Percentiles rank a stretch among this genome's conserved stretches.
These are phyloP conservation scores for Brevimyrus niger DNA, from an alignment of 2,113 vertebrate genomes.

Conservation along the genomic window DNA sequence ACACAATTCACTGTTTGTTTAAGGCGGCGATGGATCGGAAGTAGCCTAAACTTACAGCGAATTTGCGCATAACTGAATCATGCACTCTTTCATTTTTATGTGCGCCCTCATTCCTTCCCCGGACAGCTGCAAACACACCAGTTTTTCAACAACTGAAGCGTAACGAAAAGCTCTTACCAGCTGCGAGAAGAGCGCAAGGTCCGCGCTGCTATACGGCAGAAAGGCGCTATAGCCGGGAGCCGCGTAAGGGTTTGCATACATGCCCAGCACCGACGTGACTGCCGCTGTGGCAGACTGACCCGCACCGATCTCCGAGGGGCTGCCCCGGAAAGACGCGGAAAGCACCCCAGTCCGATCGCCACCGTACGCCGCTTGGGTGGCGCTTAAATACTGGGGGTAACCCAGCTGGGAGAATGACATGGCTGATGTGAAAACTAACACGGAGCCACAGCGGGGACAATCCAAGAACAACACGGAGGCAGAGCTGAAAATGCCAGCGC, in stretches of 20 bases:
- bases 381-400: slow-evolving; percentile 83
- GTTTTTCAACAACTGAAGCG: neutral
- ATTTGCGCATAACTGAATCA: neutral
- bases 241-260: slow-evolving; percentile 87
- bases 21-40: neutral
- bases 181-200: slow-evolving; percentile 89
- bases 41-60: neutral
- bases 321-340: slow-evolving; percentile 68
- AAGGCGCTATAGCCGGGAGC: slow-evolving; percentile 90
- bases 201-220: slow-evolving; percentile 85
- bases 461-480: slow-evolving; percentile 25
- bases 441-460: slow-evolving; percentile 37
- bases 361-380: slow-evolving; percentile 76
- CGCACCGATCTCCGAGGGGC: slow-evolving; percentile 66
- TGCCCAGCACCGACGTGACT: slow-evolving; percentile 85
- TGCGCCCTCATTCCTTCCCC: neutral
- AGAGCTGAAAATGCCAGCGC: slow-evolving; percentile 1
- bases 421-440: slow-evolving; percentile 54
- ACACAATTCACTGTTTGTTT: neutral
- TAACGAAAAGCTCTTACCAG: slow-evolving; percentile 73
- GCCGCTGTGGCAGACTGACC: slow-evolving; percentile 71
- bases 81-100: neutral
- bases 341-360: slow-evolving; percentile 74
- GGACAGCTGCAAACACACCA: neutral
- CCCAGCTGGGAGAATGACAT: slow-evolving; percentile 95